Evolutionary conservation across 2,888 invertebrate genomes (phyloP).

Genomic region (Orthonychiurus folsomi): DNA sequence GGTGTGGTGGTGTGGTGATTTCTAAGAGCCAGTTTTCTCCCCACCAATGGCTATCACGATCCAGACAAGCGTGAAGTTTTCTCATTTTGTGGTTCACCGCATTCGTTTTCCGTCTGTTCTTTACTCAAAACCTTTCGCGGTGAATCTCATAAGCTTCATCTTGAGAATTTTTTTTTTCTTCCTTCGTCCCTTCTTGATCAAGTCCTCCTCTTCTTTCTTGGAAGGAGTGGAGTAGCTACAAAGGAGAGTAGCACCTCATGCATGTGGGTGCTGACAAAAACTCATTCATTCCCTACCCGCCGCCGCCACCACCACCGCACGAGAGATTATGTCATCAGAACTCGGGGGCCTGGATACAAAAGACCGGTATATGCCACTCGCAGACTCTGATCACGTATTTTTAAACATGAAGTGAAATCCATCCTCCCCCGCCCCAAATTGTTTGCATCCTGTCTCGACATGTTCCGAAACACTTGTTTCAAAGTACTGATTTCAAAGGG

Average conservation of each 20-base stretch:
- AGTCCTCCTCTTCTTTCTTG: background rate
- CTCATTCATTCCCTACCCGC: background rate
- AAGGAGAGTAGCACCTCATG: too few relatives aligned
- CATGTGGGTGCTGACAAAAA: background rate
- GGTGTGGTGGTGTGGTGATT: background rate
- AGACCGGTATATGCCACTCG: background rate
- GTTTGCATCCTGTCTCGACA: too few relatives aligned
- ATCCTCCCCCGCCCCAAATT: too few relatives aligned
- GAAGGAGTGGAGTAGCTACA: background rate
- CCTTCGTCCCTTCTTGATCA: background rate
- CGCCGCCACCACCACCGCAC: background rate
- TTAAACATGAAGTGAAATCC: too few relatives aligned
- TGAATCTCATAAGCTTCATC: background rate
- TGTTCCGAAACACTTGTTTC: too few relatives aligned
- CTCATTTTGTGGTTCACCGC: constrained; percentile 1
- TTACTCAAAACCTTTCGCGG: background rate
- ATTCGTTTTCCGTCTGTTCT: constrained; percentile 1
- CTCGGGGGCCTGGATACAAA: background rate
- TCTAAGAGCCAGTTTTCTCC: background rate
- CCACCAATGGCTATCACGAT: background rate
- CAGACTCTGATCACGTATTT: background rate
- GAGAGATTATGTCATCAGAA: constrained; percentile 1
- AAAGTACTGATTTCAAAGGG: too few relatives aligned
- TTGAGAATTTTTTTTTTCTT: constrained; percentile 1
- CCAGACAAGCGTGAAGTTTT: constrained; percentile 1